Evolutionary conservation across 2,888 invertebrate genomes (phyloP), one percentile per base, ranked within the genome.

Genomic region (Cheilosia variabilis): DNA sequence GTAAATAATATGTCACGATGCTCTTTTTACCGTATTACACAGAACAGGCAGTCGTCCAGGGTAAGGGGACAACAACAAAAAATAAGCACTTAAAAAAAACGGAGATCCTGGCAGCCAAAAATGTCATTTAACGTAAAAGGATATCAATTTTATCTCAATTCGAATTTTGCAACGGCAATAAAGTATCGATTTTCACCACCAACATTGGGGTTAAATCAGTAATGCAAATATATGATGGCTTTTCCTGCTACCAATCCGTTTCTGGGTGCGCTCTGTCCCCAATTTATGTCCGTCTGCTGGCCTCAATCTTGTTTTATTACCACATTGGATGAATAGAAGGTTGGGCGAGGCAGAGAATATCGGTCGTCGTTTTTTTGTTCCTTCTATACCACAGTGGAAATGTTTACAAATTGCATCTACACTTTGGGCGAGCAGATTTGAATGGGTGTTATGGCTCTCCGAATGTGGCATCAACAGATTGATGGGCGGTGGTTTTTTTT

Each of bases 61-160:
- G 22, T 2, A 52, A 34, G 47, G 10, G 13, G 22, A 41, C 27
- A 31, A 4, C 45, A 52, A 37, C 37, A 27, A 50, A 24, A 37
- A 41, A 37, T 2, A 9, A 72, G 77, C 68, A 73, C 62, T 84
- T 73, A 53, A 57, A 62, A 63, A 66, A 55, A 63, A 55, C n/a
- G 24, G 31, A 37, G 53, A 71, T 76, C 58, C 68, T 71, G 75
- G 69, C 80, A 84, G 80, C 84, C 84, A 86, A 80, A 52, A 86
- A 86, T 81, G 81, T 81, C 86, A 77, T 86, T 86, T 81, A 72
- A 86, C 81, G 71, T 86, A 81, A 86, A 80, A 81, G 80, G 86
- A 86, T 86, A 86, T 86, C 86, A 86, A 86, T 86, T 86, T 86
- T 86, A 86, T 86, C 86, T 81, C 81, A 81, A 81, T 86, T 86